Percentiles rank a stretch among this genome's conserved stretches.
Evolutionary conservation across 2,888 invertebrate genomes (phyloP).

Genomic region (Lymantria monacha): DNA sequence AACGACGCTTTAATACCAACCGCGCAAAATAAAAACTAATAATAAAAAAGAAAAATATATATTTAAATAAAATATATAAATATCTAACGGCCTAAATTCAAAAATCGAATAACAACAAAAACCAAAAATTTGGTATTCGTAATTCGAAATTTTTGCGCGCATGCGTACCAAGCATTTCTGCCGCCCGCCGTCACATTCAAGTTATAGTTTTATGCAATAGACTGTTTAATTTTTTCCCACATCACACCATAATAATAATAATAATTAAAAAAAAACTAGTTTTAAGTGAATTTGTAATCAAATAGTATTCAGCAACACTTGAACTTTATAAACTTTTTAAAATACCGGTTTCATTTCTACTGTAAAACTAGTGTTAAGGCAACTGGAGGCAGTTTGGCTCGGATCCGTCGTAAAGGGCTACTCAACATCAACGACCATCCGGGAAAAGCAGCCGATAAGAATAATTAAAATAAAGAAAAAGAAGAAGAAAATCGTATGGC

Average conservation of each 20-base stretch:
- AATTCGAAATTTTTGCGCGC: slow-evolving; percentile 74
- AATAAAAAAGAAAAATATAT: slow-evolving; percentile 32
- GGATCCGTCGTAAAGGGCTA: slow-evolving; percentile 76
- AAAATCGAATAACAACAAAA: slow-evolving; percentile 68
- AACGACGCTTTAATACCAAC: slow-evolving; percentile 66
- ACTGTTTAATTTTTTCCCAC: slow-evolving; percentile 68
- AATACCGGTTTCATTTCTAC: slow-evolving; percentile 72
- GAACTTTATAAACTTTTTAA: slow-evolving; percentile 64
- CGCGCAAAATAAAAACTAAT: slow-evolving; percentile 46
- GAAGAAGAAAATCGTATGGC: slow-evolving; percentile 59
- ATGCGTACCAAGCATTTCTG: slow-evolving; percentile 65
- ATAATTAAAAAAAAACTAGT: too few species aligned
- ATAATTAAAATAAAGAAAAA: slow-evolving; percentile 47
- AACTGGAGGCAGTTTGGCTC: slow-evolving; percentile 73
- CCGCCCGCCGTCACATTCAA: slow-evolving; percentile 79
- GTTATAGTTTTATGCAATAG: slow-evolving; percentile 79
- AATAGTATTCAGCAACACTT: slow-evolving; percentile 81
- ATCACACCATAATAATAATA: slow-evolving; percentile 63
- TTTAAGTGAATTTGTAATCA: slow-evolving; percentile 74
- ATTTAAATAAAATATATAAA: slow-evolving; percentile 35
- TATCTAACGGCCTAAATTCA: slow-evolving; percentile 47
- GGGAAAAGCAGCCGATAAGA: slow-evolving; percentile 60
- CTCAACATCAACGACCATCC: slow-evolving; percentile 72
- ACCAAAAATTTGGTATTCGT: slow-evolving; percentile 64
- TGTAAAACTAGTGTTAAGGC: slow-evolving; percentile 78